These are phyloP conservation scores for Phenganax stokvisi DNA, from an alignment of 92 coral and sea anemone genomes.

Conservation along the genomic window DNA sequence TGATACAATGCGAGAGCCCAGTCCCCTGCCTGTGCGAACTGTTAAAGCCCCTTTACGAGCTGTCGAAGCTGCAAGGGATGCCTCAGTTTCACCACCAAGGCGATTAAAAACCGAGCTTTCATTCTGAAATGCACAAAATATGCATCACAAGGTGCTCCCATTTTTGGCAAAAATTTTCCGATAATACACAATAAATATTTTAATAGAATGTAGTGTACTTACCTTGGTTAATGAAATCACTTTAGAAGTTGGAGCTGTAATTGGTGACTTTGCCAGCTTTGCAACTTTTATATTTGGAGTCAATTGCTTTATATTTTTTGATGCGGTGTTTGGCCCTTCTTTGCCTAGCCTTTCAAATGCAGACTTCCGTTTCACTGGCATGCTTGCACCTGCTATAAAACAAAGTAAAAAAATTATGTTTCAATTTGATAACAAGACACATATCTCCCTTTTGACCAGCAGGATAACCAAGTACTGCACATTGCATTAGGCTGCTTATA, in stretches of 20 bases:
- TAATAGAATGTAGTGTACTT: background rate
- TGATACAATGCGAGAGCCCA: constrained; percentile 17
- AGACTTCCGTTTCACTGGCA: constrained; percentile 59
- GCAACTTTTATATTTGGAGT: constrained; percentile 12
- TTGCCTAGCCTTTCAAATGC: constrained; percentile 95
- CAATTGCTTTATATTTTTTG: constrained; percentile 6
- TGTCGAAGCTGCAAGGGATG: background rate
- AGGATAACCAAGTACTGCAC: too few species aligned
- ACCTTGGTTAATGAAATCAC: constrained; percentile 1
- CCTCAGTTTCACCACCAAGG: constrained; percentile 36
- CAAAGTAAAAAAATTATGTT: background rate
- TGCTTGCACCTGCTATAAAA: constrained; percentile 52
- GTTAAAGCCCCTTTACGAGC: background rate
- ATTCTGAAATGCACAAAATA: constrained; percentile 2
- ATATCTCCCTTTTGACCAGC: too few species aligned
- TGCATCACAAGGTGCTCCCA: background rate
- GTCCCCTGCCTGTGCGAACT: constrained; percentile 7
- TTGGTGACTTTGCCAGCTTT: constrained; percentile 17
- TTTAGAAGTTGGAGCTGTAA: background rate
- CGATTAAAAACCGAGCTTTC: constrained; percentile 34
- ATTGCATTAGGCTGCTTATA: background rate
- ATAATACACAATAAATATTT: background rate
- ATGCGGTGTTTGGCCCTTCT: constrained; percentile 47
- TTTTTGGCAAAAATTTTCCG: too few species aligned
- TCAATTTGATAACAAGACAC: background rate